These are phyloP conservation scores for Thecophora atra DNA, from an alignment of 2,888 invertebrate genomes.

Conservation along the genomic window DNA sequence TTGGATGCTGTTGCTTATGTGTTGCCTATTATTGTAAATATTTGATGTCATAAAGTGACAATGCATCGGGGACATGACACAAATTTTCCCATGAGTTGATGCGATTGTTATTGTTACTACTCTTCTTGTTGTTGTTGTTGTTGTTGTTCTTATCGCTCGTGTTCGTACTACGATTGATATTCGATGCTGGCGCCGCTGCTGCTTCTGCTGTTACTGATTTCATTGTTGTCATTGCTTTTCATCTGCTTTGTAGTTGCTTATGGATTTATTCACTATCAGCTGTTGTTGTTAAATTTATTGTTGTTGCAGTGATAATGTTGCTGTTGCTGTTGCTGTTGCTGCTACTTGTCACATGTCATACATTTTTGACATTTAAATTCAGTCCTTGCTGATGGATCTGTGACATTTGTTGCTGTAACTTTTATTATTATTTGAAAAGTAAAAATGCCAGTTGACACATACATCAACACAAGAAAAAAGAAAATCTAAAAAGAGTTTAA, in stretches of 20 bases:
- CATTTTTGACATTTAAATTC: slow-evolving; percentile 27
- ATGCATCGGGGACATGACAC: slow-evolving; percentile 40
- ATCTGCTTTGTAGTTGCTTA: background rate
- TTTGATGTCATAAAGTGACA: slow-evolving; percentile 22
- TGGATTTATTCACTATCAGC: slow-evolving; percentile 21
- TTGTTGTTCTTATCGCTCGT: background rate
- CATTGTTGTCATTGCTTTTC: background rate
- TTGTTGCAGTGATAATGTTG: background rate
- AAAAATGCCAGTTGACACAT: background rate
- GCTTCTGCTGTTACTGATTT: background rate
- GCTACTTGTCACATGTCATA: slow-evolving; percentile 21
- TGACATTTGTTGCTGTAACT: slow-evolving; percentile 9
- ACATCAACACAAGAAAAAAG: no score
- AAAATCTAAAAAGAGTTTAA: background rate
- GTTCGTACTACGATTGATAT: background rate
- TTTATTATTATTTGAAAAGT: background rate
- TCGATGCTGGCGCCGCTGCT: no score
- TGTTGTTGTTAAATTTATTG: slow-evolving; percentile 18
- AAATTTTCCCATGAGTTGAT: slow-evolving; percentile 38
- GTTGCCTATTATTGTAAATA: background rate
- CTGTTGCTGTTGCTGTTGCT: slow-evolving; percentile 14
- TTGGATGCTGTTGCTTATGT: slow-evolving; percentile 5
- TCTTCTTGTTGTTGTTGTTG: slow-evolving; percentile 6
- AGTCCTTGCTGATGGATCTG: slow-evolving; percentile 3
- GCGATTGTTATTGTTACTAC: slow-evolving; percentile 12